A percentile compares a stretch with the other conserved stretches of the same genome.
Evolutionary conservation across 2,113 vertebrate genomes (phyloP).

Genomic region (Lepus americanus): DNA sequence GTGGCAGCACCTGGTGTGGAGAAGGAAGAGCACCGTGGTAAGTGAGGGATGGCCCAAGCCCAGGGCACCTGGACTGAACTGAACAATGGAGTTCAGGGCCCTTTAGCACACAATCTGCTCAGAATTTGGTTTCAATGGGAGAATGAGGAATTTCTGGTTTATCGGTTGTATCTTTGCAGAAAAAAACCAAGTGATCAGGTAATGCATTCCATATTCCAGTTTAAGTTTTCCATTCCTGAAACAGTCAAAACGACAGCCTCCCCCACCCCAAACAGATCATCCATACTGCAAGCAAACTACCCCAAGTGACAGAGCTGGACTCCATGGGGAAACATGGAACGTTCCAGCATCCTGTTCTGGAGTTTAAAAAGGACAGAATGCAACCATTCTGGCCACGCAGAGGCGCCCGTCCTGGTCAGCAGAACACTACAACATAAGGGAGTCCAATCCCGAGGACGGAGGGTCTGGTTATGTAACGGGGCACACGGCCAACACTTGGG

Average conservation of each 20-base stretch:
- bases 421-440: neutral
- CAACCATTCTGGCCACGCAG: neutral
- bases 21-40: too few species aligned
- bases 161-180: neutral
- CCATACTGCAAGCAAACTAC: neutral
- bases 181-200: neutral
- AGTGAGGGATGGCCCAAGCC: neutral
- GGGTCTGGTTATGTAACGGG: neutral
- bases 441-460: neutral
- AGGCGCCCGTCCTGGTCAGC: neutral
- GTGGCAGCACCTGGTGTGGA: neutral
- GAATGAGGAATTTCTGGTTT: neutral
- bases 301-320: neutral
- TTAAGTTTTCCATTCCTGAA: neutral
- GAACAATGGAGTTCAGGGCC: neutral
- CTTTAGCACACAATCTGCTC: neutral
- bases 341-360: neutral
- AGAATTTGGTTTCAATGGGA: neutral
- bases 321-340: rapidly evolving
- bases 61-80: neutral
- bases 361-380: neutral
- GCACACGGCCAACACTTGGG: rapidly evolving
- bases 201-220: neutral
- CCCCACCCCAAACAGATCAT: neutral
- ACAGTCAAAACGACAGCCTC: neutral